A percentile compares a stretch with the other conserved stretches of the same genome.
Conservation (phyloP, 30 jellyfish, hydroid and myxozoan genomes). For the Turritopsis dohrnii region DNA sequence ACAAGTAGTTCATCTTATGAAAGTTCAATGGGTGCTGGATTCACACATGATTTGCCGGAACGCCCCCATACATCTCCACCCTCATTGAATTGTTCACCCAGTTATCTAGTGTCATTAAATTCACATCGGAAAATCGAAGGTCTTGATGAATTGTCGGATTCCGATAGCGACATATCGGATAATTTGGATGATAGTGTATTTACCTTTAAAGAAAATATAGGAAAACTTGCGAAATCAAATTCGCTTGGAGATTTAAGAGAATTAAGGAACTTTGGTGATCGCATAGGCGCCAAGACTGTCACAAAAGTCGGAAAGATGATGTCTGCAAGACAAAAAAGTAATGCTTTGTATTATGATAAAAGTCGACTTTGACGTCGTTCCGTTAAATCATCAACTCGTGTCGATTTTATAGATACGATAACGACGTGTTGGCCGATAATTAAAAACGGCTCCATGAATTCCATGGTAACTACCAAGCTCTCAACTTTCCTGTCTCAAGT, state of each 20-base stretch:
- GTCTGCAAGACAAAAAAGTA: background rate
- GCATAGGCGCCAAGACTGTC: background rate
- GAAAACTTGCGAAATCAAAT: conserved; percentile 11
- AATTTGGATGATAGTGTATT: background rate
- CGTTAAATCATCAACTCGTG: background rate
- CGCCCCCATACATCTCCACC: conserved; percentile 20
- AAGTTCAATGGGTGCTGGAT: conserved; percentile 9
- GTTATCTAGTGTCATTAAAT: background rate
- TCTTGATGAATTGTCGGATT: background rate
- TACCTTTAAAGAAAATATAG: background rate
- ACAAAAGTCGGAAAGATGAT: background rate
- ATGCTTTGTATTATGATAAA: background rate
- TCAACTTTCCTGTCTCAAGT: background rate
- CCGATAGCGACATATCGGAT: background rate
- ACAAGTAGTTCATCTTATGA: conserved; percentile 2
- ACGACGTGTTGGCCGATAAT: background rate
- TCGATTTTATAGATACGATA: background rate
- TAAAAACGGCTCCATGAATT: background rate
- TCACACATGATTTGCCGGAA: background rate
- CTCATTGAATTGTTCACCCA: conserved; percentile 1
- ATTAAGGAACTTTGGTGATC: background rate
- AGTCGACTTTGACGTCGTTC: background rate
- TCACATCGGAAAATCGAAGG: background rate
- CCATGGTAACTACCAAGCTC: background rate
- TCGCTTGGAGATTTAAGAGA: conserved; percentile 8